Base-by-base conservation (phyloP, 2,113 vertebrate species). In the Chaetodon trifascialis region DNA sequence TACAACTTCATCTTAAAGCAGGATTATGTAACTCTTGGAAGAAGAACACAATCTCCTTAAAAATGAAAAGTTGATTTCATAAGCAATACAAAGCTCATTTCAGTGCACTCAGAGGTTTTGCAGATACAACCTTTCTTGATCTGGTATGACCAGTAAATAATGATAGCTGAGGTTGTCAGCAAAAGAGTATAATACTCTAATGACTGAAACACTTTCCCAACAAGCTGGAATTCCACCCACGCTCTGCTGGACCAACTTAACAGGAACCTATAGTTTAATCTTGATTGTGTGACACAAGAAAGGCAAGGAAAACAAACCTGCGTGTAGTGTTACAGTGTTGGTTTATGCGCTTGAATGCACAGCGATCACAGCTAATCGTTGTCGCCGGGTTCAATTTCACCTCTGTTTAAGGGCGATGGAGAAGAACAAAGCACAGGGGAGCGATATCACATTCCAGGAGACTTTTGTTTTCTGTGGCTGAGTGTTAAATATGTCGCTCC, bases 291-390 rank as follows among this genome's bases (percentile, higher is more conserved):
- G 59, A 44, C 59, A 60, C 10, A 42, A 54, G 12, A 66, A 74
- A 75, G 14, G 21, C 38, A 62, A 15, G 23, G 34, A 62, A 67
- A 69, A 64, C 55, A 64, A 46, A 60, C 46, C 38, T 51, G n/a
- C 2, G 14, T 56, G 25, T 55, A 11, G 11, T 19, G 55, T 86
- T 86, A 54, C 76, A 52, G 12, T 46, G 8, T 63, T 25, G 1
- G 11, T 19, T n/a, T 23, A 15, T 77, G 49, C 10, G 47, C 21
- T 65, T 71, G 38, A 70, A 71, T 17, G 76, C 66, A 17, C 77
- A 47, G 21, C 7, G 71, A 80, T 84, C 81, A 82, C 80, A 76
- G 63, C 34, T 54, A 17, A 78, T 74, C 19, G 12, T 73, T 62
- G 63, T 74, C 65, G 16, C 15, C 36, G 23, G 46, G 16, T 85